Evolutionary conservation across 2,888 invertebrate species (phyloP).

Genomic region (Teinopalpus imperialis): DNA sequence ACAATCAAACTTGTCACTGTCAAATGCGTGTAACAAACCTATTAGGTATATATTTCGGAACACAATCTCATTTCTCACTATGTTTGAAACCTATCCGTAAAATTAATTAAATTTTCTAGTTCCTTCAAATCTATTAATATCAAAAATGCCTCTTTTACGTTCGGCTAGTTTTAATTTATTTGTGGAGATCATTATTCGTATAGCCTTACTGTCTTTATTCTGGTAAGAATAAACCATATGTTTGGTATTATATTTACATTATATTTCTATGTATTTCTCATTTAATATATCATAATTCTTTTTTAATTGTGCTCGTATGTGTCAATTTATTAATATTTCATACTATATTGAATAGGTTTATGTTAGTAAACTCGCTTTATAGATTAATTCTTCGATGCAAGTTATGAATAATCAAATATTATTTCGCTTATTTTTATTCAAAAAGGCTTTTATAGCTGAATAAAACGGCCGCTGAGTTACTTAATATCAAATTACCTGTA

Average conservation of each 20-base stretch:
- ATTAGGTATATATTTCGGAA: slow-evolving; percentile 16
- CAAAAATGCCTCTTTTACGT: slow-evolving; percentile 70
- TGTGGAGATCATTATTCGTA: slow-evolving; percentile 75
- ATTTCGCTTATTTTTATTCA: not conserved
- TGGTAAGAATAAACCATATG: slow-evolving; percentile 77
- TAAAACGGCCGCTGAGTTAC: no score
- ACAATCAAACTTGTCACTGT: slow-evolving; percentile 6
- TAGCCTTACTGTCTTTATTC: slow-evolving; percentile 72
- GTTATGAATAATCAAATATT: not conserved
- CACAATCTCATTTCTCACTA: slow-evolving; percentile 10
- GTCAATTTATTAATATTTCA: not conserved
- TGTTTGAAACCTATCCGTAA: slow-evolving; percentile 15
- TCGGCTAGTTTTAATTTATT: slow-evolving; percentile 70
- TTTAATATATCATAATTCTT: no score
- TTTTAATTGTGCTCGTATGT: no score
- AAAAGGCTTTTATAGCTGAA: not conserved
- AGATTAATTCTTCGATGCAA: not conserved
- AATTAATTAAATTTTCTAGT: slow-evolving; percentile 15
- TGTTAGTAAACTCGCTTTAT: not conserved
- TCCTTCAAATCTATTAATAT: slow-evolving; percentile 4
- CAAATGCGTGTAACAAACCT: not conserved
- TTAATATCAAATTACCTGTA: no score
- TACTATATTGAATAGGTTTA: not conserved
- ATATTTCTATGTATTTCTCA: not conserved
- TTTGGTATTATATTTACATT: slow-evolving; percentile 18